These are phyloP conservation scores for Procambarus clarkii DNA, from an alignment of 1,140 invertebrate species.

Conservation along the genomic window DNA sequence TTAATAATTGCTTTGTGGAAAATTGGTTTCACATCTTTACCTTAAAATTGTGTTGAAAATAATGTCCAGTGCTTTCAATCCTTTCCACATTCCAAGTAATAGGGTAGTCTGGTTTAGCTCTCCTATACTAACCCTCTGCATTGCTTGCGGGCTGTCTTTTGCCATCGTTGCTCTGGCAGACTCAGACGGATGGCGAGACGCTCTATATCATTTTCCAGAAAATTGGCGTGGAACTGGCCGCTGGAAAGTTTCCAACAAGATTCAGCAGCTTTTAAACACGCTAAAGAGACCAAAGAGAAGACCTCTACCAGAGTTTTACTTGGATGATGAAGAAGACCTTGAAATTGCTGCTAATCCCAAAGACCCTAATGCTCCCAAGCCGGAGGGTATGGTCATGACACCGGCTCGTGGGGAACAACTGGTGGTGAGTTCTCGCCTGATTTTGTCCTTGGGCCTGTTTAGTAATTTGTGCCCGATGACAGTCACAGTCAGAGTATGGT, in stretches of 20 bases:
- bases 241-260: constrained; percentile 98
- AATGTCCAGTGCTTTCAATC: neutral
- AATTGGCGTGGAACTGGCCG: constrained; percentile 78
- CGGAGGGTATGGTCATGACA: constrained; percentile 96
- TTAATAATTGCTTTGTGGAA: neutral
- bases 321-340: constrained; percentile 98
- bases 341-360: constrained; percentile 97
- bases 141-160: constrained; percentile 38
- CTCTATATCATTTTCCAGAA: constrained; percentile 72
- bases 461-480: too few species aligned
- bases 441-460: too few species aligned
- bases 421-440: constrained; percentile 79
- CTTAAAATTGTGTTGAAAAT: neutral
- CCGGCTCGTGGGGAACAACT: constrained; percentile 95
- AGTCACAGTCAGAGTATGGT: too few species aligned
- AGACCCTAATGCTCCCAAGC: constrained; percentile 98
- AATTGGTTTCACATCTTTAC: neutral
- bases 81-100: constrained; percentile 26
- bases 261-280: constrained; percentile 98
- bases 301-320: constrained; percentile 98
- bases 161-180: constrained; percentile 48
- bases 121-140: constrained; percentile 36
- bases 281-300: constrained; percentile 96
- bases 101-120: constrained; percentile 23
- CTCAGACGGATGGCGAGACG: constrained; percentile 69